Percentiles rank a stretch among this genome's conserved stretches.
phyloP scores from a whole-genome alignment of 2,113 vertebrate genomes.

The Barnardius zonarius region DNA sequence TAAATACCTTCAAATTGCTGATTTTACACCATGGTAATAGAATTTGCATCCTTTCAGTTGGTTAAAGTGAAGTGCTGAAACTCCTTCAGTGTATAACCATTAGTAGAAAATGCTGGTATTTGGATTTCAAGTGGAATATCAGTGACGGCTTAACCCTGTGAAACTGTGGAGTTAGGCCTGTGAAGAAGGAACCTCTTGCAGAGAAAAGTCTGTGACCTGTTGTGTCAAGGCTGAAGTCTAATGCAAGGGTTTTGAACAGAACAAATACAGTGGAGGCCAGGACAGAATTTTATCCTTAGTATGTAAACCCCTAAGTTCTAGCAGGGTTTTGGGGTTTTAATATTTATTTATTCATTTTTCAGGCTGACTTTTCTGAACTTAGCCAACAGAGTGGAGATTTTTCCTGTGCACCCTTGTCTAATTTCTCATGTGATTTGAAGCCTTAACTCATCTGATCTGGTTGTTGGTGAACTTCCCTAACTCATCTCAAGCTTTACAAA shows the following conservation, averaged over 20 bases:
- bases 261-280: neutral
- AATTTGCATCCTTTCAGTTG: neutral
- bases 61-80: neutral
- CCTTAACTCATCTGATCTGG: neutral
- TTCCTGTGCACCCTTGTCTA: neutral
- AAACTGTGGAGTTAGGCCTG: neutral
- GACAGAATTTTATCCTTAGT: neutral
- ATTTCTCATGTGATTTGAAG: neutral
- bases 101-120: neutral
- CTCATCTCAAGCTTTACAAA: neutral
- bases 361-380: constrained; percentile 40
- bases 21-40: neutral
- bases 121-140: neutral
- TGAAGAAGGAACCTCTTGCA: neutral
- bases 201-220: neutral
- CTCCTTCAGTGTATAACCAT: neutral
- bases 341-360: neutral
- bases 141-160: neutral
- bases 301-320: neutral
- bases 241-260: neutral
- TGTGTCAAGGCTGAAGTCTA: neutral
- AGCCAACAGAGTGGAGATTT: neutral
- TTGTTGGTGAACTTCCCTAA: neutral
- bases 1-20: neutral
- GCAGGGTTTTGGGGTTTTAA: neutral